A percentile compares a stretch with the other conserved stretches of the same genome.
These are phyloP conservation scores for Prinia subflava DNA, from an alignment of 2,113 vertebrate genomes.

Conservation along the genomic window DNA sequence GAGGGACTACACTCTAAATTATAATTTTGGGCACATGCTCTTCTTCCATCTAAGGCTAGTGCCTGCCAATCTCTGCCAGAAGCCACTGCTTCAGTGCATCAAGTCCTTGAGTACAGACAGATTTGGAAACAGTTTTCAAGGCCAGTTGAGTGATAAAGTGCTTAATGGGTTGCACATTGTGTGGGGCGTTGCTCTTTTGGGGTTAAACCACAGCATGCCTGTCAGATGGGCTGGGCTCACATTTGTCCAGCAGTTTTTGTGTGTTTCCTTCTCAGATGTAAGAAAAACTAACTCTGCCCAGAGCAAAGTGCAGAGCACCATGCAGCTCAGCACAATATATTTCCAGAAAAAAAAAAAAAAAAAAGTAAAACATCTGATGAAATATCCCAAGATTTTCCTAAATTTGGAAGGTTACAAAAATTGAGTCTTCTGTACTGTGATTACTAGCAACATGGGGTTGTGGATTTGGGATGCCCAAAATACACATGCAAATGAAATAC, in stretches of 20 bases:
- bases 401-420: conserved; percentile 48
- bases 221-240: not conserved
- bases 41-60: not conserved
- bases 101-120: not conserved
- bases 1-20: not conserved
- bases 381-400: conserved; percentile 55
- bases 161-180: not conserved
- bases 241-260: not conserved
- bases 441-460: conserved; percentile 3
- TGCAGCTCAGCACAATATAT: conserved; percentile 57
- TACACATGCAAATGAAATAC: not conserved
- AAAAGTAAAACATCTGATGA: conserved; percentile 49
- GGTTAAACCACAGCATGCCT: not conserved
- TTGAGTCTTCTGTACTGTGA: not conserved
- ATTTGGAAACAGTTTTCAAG: not conserved
- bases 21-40: not conserved
- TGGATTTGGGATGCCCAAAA: not conserved
- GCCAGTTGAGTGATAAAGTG: not conserved
- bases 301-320: not conserved
- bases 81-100: not conserved
- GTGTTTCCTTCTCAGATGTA: not conserved
- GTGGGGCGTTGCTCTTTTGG: not conserved
- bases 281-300: not conserved
- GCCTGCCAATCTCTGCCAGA: not conserved
- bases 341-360: not conserved